These are phyloP conservation scores for Melanophora roralis DNA, from an alignment of 2,888 invertebrate species.

Conservation along the genomic window DNA sequence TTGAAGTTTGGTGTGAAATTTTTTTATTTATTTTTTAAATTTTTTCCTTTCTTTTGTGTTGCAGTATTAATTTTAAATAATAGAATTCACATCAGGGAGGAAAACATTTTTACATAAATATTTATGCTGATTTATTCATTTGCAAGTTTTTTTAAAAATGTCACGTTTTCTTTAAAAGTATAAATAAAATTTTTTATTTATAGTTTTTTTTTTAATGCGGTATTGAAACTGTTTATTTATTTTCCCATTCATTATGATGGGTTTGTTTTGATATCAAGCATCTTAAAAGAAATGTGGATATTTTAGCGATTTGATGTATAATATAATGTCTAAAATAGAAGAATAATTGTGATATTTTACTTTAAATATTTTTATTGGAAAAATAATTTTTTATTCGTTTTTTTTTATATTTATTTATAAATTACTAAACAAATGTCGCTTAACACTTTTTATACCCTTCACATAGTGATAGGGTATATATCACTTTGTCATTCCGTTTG, in stretches of 20 bases:
- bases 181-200: background rate
- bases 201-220: background rate
- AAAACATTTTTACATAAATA: constrained; percentile 24
- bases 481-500: no score
- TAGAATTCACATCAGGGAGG: constrained; percentile 6
- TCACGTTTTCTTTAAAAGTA: constrained; percentile 41
- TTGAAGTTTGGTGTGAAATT: background rate
- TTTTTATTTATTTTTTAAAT: background rate
- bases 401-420: no score
- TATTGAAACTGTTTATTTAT: background rate
- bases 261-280: background rate
- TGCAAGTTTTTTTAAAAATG: constrained; percentile 49
- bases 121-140: constrained; percentile 54
- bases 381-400: no score
- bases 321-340: no score
- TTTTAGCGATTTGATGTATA: background rate
- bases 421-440: no score
- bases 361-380: background rate
- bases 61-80: background rate
- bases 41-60: background rate
- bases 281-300: background rate
- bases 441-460: no score
- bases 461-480: no score
- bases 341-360: no score
- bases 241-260: background rate